phyloP scores from a whole-genome alignment of 2,113 vertebrate genomes.

The Syngnathus scovelli region DNA sequence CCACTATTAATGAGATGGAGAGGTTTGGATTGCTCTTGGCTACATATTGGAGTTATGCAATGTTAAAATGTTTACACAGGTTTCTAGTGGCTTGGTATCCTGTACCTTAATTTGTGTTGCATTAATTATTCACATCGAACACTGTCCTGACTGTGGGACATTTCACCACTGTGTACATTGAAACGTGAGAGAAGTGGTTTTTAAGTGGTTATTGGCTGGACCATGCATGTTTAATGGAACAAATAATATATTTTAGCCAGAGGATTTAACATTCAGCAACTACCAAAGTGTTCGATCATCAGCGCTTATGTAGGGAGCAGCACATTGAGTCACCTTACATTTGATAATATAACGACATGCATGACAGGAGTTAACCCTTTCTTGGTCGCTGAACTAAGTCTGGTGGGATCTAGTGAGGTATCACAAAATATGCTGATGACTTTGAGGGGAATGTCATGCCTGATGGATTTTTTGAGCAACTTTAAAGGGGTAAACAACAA shows the following conservation, averaged over 20 bases:
- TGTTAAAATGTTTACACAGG: conserved; percentile 52
- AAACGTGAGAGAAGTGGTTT: too few species aligned
- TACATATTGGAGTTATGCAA: conserved; percentile 43
- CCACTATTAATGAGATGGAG: conserved; percentile 68
- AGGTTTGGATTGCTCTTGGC: conserved; percentile 60
- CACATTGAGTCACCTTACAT: not conserved
- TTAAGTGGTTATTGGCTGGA: not conserved
- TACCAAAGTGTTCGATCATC: not conserved
- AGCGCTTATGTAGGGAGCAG: not conserved
- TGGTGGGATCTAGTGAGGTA: not conserved
- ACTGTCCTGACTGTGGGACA: conserved; percentile 12
- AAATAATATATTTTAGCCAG: not conserved
- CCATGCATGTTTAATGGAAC: not conserved
- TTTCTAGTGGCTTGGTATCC: conserved; percentile 32
- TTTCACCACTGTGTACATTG: conserved; percentile 15
- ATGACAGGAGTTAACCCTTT: not conserved
- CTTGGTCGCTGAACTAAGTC: not conserved
- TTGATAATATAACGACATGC: not conserved
- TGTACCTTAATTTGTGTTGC: conserved; percentile 39
- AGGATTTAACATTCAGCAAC: not conserved
- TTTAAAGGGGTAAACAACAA: not conserved
- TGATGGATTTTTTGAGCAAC: not conserved
- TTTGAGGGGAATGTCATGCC: not conserved
- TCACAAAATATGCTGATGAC: not conserved
- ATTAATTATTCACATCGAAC: conserved; percentile 29